These are phyloP conservation scores for Pristiophorus japonicus DNA, from an alignment of 2,113 vertebrate species.

Conservation along the genomic window DNA sequence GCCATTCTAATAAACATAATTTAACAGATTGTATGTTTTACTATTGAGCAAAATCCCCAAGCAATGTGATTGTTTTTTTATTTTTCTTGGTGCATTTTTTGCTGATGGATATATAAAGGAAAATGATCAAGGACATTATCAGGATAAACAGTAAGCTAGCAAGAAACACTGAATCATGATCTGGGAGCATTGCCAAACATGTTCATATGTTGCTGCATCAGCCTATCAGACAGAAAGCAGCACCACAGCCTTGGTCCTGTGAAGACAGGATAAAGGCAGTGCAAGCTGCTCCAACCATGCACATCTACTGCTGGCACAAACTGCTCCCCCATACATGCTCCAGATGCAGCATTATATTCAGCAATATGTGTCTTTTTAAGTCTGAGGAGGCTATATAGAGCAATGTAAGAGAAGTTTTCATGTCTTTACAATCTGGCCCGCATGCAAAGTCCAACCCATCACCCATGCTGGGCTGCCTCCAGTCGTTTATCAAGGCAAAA, in stretches of 20 bases:
- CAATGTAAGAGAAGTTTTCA: neutral
- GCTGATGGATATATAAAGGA: slow-evolving; percentile 21
- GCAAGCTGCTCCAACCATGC: slow-evolving; percentile 5
- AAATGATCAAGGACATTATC: neutral
- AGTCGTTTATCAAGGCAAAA: slow-evolving; percentile 17
- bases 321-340: neutral
- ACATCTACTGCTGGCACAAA: neutral
- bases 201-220: neutral
- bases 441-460: neutral
- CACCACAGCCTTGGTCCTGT: neutral
- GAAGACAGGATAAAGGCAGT: slow-evolving; percentile 15
- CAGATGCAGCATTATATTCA: slow-evolving; percentile 19
- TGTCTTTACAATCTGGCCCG: neutral
- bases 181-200: slow-evolving; percentile 19
- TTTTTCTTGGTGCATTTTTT: slow-evolving; percentile 7
- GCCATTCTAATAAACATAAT: neutral
- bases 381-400: neutral
- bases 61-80: neutral
- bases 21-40: neutral
- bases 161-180: slow-evolving; percentile 10
- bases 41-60: neutral
- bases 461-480: neutral
- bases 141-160: slow-evolving; percentile 11
- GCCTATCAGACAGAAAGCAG: slow-evolving; percentile 34
- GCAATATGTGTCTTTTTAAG: neutral